These are phyloP conservation scores for Zaprionus taronus DNA, from an alignment of 1,140 invertebrate species.

Conservation along the genomic window DNA sequence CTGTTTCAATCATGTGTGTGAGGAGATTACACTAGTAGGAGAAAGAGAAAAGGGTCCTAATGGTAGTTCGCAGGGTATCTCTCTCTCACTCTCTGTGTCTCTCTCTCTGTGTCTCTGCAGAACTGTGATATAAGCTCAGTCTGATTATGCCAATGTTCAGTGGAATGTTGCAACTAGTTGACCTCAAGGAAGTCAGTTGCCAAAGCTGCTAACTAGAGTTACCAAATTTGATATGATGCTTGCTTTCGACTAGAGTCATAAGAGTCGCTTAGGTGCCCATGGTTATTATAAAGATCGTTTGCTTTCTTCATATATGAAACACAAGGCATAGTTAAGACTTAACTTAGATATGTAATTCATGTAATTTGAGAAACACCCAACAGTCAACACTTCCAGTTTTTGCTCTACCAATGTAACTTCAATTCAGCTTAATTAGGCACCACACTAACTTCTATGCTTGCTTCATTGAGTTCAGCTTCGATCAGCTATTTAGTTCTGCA, in stretches of 20 bases:
- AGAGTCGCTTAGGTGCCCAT: neutral
- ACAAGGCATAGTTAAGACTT: neutral
- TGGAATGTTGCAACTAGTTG: neutral
- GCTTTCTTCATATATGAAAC: neutral
- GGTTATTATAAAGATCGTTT: neutral
- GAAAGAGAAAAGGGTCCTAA: no score
- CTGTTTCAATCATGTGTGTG: neutral
- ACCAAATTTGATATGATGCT: neutral
- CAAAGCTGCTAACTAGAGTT: neutral
- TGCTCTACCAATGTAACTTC: no score
- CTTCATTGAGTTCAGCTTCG: no score
- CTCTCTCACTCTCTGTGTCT: no score
- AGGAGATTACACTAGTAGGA: neutral
- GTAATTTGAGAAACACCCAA: no score
- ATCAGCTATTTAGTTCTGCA: no score
- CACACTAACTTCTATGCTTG: no score
- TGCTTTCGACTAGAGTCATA: neutral
- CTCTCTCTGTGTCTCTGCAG: no score
- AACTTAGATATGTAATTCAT: neutral
- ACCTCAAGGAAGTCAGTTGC: neutral
- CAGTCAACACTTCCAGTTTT: no score
- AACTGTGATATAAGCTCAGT: neutral
- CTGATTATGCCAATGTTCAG: neutral
- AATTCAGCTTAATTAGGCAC: no score
- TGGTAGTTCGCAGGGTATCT: no score